Percentiles rank a stretch among this genome's conserved stretches.
phyloP scores from a whole-genome alignment of 2,888 invertebrate genomes.

The Drosophila atripex region DNA sequence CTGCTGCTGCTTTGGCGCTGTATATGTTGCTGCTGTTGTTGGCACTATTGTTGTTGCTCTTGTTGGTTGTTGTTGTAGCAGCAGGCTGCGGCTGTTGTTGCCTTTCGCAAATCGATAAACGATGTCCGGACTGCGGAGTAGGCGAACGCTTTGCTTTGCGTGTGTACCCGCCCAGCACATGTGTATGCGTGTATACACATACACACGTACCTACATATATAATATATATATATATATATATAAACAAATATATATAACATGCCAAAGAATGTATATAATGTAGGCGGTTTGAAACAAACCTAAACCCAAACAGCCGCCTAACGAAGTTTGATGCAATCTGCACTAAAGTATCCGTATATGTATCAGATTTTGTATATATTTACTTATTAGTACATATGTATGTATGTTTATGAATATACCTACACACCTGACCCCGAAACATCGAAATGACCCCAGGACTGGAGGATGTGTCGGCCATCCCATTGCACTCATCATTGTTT shows the following conservation, averaged over 20 bases:
- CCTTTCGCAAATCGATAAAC: constrained; percentile 75
- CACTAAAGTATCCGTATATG: constrained; percentile 14
- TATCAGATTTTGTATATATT: constrained; percentile 8
- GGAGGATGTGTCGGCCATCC: constrained; percentile 2
- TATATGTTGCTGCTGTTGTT: no score
- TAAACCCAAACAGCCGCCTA: constrained; percentile 19
- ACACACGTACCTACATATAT: neutral
- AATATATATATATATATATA: neutral
- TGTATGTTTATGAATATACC: neutral
- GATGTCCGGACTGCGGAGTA: constrained; percentile 71
- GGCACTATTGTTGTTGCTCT: neutral
- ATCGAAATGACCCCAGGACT: constrained; percentile 9
- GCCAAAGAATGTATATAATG: constrained; percentile 26
- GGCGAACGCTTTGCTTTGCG: constrained; percentile 64
- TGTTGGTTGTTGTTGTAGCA: constrained; percentile 14
- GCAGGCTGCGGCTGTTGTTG: constrained; percentile 47
- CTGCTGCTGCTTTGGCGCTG: no score
- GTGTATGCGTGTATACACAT: neutral
- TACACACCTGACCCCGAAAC: constrained; percentile 22
- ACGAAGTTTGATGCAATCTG: constrained; percentile 40
- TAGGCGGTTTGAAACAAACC: constrained; percentile 32
- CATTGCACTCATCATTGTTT: constrained; percentile 11
- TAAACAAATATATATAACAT: constrained; percentile 1
- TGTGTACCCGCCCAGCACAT: constrained; percentile 40
- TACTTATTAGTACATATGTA: constrained; percentile 11